These are phyloP conservation scores for Crypturellus undulatus DNA, from an alignment of 2,113 vertebrate species.

Conservation along the genomic window DNA sequence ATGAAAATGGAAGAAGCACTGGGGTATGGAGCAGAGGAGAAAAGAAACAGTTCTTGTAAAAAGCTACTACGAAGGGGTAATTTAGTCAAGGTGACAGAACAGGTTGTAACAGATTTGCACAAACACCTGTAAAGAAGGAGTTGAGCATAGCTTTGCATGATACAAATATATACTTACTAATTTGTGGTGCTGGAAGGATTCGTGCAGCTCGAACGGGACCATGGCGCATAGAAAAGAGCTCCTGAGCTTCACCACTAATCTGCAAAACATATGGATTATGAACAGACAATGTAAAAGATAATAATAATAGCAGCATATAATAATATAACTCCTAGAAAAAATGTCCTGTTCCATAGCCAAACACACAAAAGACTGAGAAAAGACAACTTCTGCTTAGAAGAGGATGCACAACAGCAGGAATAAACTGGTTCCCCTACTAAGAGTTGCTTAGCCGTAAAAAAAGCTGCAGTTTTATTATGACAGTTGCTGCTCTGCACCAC, in stretches of 20 bases:
- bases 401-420: no score
- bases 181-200: conserved; percentile 92
- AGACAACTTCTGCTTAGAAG: not conserved
- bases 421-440: not conserved
- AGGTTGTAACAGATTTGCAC: not conserved
- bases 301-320: not conserved
- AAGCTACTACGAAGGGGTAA: not conserved
- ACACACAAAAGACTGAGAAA: not conserved
- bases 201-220: conserved; percentile 91
- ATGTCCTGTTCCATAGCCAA: not conserved
- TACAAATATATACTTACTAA: conserved; percentile 79
- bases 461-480: not conserved
- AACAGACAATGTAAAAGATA: not conserved
- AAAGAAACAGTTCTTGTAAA: not conserved
- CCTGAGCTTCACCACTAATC: conserved; percentile 97
- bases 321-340: not conserved
- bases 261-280: conserved; percentile 49
- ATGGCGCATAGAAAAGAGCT: conserved; percentile 94
- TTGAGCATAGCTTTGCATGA: fast-evolving
- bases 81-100: not conserved
- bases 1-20: not conserved
- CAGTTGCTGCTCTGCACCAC: no score
- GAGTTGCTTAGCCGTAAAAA: not conserved
- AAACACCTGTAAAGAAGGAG: not conserved
- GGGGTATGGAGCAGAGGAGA: not conserved